Evolutionary conservation across 2,113 vertebrate species (phyloP), one percentile per base, ranked within the genome.

Genomic region (Channa maculata): DNA sequence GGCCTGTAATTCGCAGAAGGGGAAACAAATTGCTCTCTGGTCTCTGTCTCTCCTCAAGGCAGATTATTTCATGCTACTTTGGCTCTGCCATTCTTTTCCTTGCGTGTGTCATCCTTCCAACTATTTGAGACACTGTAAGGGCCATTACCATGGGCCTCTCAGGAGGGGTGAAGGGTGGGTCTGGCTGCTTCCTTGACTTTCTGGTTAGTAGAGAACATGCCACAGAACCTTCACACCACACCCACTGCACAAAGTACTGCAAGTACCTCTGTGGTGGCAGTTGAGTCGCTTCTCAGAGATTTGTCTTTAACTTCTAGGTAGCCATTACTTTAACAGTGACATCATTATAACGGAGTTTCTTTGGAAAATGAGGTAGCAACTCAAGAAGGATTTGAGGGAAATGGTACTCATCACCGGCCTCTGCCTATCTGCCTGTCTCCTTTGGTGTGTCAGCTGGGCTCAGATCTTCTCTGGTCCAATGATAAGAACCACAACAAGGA

Each of bases 1-100:
- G 64, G 71, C 78, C 84, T 89, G 49, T 91, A 85, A 92, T 91
- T 90, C 83, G 41, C 67, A 67, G 67, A 80, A 66, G 79, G 81
- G 80, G 68, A 83, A 91, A 85, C 86, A 90, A 92, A 92, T 91
- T 90, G 84, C 86, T 89, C 88, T 79, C 84, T 80, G 84, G 84
- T 90, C 77, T 84, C 83, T 83, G 84, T 90, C 89, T 85, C 78
- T 83, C 58, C 79, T 85, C 45, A 38, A 61, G 72, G 83, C 85
- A 82, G 86, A 88, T 86, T 85, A 84, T 84, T 89, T 85, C 83
- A 86, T 89, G 84, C 77, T 80, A 34, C 73, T 84, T 79, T 74
- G 62, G 73, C 78, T 45, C 57, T 54, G 63, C 81, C 81, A 69
- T 83, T 90, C 82, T 86, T 83, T 82, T 75, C 61, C 65, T 73